phyloP scores from a whole-genome alignment of 2,113 vertebrate species.

The Heterocephalus glaber region DNA sequence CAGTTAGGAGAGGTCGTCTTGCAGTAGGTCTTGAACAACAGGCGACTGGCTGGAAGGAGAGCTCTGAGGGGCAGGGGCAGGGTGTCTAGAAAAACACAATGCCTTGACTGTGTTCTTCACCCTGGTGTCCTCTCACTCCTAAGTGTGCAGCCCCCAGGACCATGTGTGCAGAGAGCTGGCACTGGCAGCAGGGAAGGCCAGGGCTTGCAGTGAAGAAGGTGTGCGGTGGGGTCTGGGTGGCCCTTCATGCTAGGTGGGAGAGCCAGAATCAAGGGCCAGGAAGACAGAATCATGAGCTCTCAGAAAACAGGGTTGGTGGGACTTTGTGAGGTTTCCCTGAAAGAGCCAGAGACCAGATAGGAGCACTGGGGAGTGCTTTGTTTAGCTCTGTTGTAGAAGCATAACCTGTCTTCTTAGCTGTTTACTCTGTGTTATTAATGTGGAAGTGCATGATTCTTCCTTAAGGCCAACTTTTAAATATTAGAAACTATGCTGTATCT shows the following conservation, averaged over 20 bases:
- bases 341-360: not conserved
- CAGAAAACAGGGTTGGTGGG: not conserved
- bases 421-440: not conserved
- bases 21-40: not conserved
- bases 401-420: not conserved
- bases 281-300: not conserved
- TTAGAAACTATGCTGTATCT: not conserved
- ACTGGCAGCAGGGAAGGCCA: not conserved
- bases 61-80: too few relatives aligned
- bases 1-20: not conserved
- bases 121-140: not conserved
- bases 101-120: not conserved
- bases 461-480: constrained; percentile 38
- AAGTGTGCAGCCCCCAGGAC: too few relatives aligned
- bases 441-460: not conserved
- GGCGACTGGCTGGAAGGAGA: not conserved
- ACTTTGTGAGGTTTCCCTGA: not conserved
- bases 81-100: not conserved
- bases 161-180: not conserved
- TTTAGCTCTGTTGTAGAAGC: not conserved
- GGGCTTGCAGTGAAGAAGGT: not conserved
- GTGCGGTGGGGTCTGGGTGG: too few relatives aligned
- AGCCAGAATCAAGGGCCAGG: not conserved
- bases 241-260: not conserved
- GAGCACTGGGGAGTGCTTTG: not conserved